These are phyloP conservation scores for Acromyrmex heyeri DNA, from an alignment of 1,140 invertebrate species.

Conservation along the genomic window DNA sequence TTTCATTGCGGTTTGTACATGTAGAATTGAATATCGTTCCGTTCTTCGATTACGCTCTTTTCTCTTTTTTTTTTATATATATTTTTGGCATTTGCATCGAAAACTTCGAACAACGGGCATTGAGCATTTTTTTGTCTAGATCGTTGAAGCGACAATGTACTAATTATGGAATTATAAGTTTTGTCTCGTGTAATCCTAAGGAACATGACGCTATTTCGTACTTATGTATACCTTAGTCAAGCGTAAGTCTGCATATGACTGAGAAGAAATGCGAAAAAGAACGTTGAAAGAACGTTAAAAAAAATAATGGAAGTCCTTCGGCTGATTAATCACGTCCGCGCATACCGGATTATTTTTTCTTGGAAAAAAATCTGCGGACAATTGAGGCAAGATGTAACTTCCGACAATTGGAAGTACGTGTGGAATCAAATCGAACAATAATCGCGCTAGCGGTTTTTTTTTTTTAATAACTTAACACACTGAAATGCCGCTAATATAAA, in stretches of 20 bases:
- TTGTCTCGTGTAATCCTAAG: conserved; percentile 75
- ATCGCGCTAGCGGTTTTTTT: neutral
- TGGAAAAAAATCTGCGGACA: neutral
- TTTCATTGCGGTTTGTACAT: conserved; percentile 58
- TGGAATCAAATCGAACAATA: neutral
- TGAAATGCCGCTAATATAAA: conserved; percentile 23
- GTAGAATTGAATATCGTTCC: conserved; percentile 56
- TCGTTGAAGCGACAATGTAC: conserved; percentile 66
- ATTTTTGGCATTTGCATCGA: conserved; percentile 61
- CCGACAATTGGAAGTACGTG: neutral
- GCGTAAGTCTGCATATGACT: conserved; percentile 53
- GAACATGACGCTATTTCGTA: conserved; percentile 75
- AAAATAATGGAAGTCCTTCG: conserved; percentile 47
- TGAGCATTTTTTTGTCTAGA: conserved; percentile 57
- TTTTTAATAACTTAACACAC: conserved; percentile 15
- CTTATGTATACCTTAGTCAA: conserved; percentile 56
- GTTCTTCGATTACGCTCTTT: conserved; percentile 43
- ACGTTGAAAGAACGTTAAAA: neutral
- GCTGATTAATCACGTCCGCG: neutral
- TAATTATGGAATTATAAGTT: conserved; percentile 61
- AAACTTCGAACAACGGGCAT: conserved; percentile 53
- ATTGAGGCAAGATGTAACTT: neutral
- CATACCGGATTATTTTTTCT: neutral
- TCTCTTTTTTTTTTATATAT: conserved; percentile 36
- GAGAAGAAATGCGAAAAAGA: conserved; percentile 16